A percentile compares a stretch with the other conserved stretches of the same genome.
Evolutionary conservation across 2,888 invertebrate genomes (phyloP).

Genomic region (Aproaerema taeniolella): DNA sequence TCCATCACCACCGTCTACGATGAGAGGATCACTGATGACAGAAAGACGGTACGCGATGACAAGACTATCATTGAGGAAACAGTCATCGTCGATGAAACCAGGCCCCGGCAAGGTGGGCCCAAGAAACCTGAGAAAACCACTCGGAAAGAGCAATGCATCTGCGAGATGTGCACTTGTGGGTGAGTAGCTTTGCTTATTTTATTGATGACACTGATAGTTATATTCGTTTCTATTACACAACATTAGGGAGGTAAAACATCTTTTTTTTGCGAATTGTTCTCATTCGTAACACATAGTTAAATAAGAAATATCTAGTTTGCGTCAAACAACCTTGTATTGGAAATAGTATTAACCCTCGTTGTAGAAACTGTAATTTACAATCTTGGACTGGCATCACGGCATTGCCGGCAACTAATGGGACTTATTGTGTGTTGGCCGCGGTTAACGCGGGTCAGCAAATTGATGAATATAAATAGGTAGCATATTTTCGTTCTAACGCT

Average conservation of each 20-base stretch:
- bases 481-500: no score
- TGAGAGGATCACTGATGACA: constrained; percentile 61
- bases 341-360: no score
- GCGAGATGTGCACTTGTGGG: constrained; percentile 95
- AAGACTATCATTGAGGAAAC: constrained; percentile 52
- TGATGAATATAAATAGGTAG: constrained; percentile 18
- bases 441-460: constrained; percentile 20
- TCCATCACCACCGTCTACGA: constrained; percentile 67
- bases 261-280: no score
- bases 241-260: no score
- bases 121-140: constrained; percentile 59
- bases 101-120: constrained; percentile 56
- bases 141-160: constrained; percentile 89
- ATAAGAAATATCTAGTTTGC: no score
- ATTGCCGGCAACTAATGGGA: constrained; percentile 25
- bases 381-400: constrained; percentile 12
- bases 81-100: constrained; percentile 56
- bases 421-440: constrained; percentile 27
- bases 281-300: no score
- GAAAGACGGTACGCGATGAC: constrained; percentile 68
- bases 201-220: no score
- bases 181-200: no score
- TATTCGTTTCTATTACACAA: no score
- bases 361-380: background rate
- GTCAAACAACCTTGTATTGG: no score